Conservation (phyloP, 1,140 invertebrate species). For the Littorina saxatilis region DNA sequence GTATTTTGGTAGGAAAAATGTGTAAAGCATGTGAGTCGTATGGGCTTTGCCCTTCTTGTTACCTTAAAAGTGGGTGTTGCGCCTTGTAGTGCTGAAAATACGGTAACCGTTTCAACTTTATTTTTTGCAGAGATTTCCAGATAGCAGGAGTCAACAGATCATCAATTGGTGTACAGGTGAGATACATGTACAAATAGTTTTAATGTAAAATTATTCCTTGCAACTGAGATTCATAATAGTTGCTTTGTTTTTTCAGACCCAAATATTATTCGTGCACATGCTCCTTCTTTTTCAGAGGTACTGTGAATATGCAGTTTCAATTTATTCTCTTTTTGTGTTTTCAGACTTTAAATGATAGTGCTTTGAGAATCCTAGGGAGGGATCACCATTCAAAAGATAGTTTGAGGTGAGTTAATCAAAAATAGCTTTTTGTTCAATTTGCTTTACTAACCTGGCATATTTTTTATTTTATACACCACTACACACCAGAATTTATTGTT, state of each 20-base stretch:
- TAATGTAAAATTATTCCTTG: neutral
- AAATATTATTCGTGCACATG: no score
- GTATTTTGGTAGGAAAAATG: no score
- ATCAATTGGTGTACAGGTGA: constrained; percentile 66
- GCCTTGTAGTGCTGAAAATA: no score
- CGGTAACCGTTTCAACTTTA: no score
- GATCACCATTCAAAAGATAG: constrained; percentile 64
- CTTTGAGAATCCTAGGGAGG: constrained; percentile 60
- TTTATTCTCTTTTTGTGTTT: constrained; percentile 19
- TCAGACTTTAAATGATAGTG: constrained; percentile 52
- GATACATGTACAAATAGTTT: neutral
- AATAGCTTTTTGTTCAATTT: no score
- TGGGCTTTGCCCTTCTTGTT: no score
- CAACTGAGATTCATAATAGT: neutral
- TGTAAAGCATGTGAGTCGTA: no score
- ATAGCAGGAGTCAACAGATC: constrained; percentile 66
- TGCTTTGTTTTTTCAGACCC: neutral
- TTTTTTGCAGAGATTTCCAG: constrained; percentile 57
- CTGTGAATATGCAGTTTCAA: neutral
- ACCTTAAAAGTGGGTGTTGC: no score
- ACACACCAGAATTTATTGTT: no score
- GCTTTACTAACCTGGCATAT: no score
- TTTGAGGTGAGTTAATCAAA: constrained; percentile 47
- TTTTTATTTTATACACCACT: no score
- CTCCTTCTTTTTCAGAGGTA: no score